Base-by-base conservation (phyloP, 2,888 invertebrate species). In the Pseudoips prasinana region DNA sequence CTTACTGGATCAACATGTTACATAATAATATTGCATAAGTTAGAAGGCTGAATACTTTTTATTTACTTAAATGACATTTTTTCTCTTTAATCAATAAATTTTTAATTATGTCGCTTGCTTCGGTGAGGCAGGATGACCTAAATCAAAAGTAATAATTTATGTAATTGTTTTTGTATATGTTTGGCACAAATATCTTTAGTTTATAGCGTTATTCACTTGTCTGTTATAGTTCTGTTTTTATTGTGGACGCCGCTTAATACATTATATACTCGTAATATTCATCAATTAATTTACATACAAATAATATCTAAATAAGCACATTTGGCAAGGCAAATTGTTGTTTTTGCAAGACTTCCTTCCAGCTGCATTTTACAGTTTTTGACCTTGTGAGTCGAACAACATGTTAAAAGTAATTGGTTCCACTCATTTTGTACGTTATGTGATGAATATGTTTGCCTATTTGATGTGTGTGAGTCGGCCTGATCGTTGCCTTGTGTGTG, bases 401-500 rank as follows among this genome's bases (percentile, higher is more conserved):
- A n/a, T n/a, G n/a, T n/a, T n/a, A n/a, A n/a, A n/a, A n/a, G n/a
- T n/a, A n/a, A n/a, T n/a, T n/a, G n/a, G 58, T 69, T 64, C 61
- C 54, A 52, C 52, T 63, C 55, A 50, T 58, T 50, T 62, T 62
- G 38, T 51, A 54, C 44, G 44, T 57, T 56, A 54, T 46, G 55
- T 62, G 47, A 20, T 51, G 29, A 55, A 58, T 54, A 53, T 57
- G 56, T 39, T 58, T 55, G 64, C 58, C 61, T 64, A 58, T 59
- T 70, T 62, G 50, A 60, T 57, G 49, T 47, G 59, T 59, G 58
- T 65, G 67, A 58, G 54, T 59, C 37, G 46, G 65, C 47, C 60
- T 68, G 64, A 59, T 57, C 60, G 58, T 64, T 68, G 67, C 64
- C 64, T 64, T 65, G 56, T 60, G 61, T 56, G 58, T 48, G 50